These are phyloP conservation scores for Liasis olivaceus DNA, from an alignment of 2,797 vertebrate species.

Conservation along the genomic window DNA sequence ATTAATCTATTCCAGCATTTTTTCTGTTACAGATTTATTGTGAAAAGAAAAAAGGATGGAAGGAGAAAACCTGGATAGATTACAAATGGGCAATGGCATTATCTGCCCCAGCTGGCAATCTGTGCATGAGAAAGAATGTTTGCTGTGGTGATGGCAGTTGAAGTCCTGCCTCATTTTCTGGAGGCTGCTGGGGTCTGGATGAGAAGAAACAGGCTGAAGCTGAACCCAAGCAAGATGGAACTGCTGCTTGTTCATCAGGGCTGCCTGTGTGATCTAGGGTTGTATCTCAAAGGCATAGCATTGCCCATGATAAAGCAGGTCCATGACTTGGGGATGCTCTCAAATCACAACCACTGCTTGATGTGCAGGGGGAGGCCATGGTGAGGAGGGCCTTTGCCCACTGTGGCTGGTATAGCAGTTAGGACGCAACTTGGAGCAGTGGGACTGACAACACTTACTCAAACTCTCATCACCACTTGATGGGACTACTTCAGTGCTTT, in stretches of 20 bases:
- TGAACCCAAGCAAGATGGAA: not conserved
- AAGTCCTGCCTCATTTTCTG: not conserved
- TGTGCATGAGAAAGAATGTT: not conserved
- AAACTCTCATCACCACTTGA: too few relatives aligned
- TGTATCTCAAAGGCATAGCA: not conserved
- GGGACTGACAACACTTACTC: too few relatives aligned
- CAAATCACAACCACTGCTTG: not conserved
- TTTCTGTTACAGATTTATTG: not conserved
- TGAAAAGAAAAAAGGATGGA: not conserved
- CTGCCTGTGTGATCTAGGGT: not conserved
- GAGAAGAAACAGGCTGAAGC: not conserved
- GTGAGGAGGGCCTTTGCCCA: too few relatives aligned
- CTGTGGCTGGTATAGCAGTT: too few relatives aligned
- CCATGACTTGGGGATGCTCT: not conserved
- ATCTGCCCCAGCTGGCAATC: not conserved
- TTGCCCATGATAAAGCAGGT: not conserved
- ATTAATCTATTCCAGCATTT: not conserved
- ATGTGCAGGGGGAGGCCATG: too few relatives aligned
- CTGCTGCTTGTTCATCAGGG: not conserved
- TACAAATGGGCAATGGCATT: not conserved
- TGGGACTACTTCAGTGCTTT: too few relatives aligned
- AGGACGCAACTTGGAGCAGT: too few relatives aligned
- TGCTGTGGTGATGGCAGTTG: not conserved
- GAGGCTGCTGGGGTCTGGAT: not conserved
- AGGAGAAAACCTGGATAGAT: not conserved